Evolutionary conservation across 1,140 invertebrate genomes (phyloP), one percentile per base, ranked within the genome.

Genomic region (Diabrotica undecimpunctata): DNA sequence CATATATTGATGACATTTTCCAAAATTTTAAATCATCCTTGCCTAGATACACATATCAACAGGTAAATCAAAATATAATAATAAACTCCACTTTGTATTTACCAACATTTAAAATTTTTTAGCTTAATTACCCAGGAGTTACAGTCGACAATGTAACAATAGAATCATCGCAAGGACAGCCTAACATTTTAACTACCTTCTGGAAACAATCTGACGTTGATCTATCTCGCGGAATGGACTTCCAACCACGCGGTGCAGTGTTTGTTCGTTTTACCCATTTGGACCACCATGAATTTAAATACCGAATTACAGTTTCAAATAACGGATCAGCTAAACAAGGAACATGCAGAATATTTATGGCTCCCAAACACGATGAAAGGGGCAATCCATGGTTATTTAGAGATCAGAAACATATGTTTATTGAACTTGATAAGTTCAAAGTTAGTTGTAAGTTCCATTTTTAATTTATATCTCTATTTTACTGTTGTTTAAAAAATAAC

Each of bases 1-100:
- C 88, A 6, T 89, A 87, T 70, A 82, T 94, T 14, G 90, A 95
- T 71, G 86, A 92, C 58, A 80, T 95, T 5, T 94, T 94, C 81
- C 71, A 72, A 61, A 83, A 90, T 70, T 87, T 90, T 77, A 94
- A 94, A 79, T 83, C 82, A 37, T 87, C 86, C 6, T 77, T 93
- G 12, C 79, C 84, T 2, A 77, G 84, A 57, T 91, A 91, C 68
- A 84, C 78, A 0, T 71, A 74, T 11, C 79, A 84, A 65, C 81
- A 85, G 75, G 85, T 86, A 74, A 51, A 54, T 46, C 25, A 25
- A 25, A 25, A 25, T 25, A 25, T 25, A 25, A 25, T 25, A 25
- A 4, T 25, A 25, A 1, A 25, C 25, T 25, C 25, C 4, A 25
- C 4, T 25, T 25, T 25, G 25, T 4, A 1, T 25, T 25, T 25